phyloP scores from a whole-genome alignment of 2,888 invertebrate species.

The Chymomyza caudatula region DNA sequence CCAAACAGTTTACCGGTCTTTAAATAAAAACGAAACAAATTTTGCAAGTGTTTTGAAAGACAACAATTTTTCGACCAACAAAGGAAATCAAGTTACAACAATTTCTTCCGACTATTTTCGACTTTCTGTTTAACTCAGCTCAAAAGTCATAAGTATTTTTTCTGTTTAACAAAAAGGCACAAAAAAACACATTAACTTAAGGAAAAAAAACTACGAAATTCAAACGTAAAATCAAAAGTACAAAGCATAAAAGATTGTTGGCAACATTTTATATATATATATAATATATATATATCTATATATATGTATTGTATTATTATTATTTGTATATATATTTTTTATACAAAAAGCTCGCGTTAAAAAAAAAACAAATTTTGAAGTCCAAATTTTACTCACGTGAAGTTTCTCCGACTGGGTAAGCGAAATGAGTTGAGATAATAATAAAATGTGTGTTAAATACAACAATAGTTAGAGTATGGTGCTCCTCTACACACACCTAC shows the following conservation, averaged over 20 bases:
- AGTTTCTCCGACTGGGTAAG: slow-evolving; percentile 43
- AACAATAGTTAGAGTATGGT: not conserved
- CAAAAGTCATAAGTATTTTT: slow-evolving; percentile 7
- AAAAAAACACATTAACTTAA: slow-evolving; percentile 17
- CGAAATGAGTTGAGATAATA: slow-evolving; percentile 5
- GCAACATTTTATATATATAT: slow-evolving; percentile 65
- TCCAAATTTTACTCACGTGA: slow-evolving; percentile 39
- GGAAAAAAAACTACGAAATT: slow-evolving; percentile 27
- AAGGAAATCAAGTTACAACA: slow-evolving; percentile 9
- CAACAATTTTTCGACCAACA: slow-evolving; percentile 32
- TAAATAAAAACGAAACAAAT: slow-evolving; percentile 28
- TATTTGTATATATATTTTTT: slow-evolving; percentile 67
- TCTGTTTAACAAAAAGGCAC: slow-evolving; percentile 8
- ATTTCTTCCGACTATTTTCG: not conserved
- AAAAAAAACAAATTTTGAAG: slow-evolving; percentile 34
- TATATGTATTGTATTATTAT: slow-evolving; percentile 51
- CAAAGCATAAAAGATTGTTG: slow-evolving; percentile 69
- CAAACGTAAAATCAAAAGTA: slow-evolving; percentile 66
- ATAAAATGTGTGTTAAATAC: slow-evolving; percentile 14
- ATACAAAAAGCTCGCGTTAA: slow-evolving; percentile 43
- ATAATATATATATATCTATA: slow-evolving; percentile 27
- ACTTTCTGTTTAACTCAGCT: slow-evolving; percentile 2
- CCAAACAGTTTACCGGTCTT: slow-evolving; percentile 36
- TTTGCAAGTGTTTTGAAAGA: slow-evolving; percentile 32
- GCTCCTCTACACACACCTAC: not conserved